Evolutionary conservation across 2,113 vertebrate genomes (phyloP), one percentile per base, ranked within the genome.

Genomic region (Carassius gibelio): DNA sequence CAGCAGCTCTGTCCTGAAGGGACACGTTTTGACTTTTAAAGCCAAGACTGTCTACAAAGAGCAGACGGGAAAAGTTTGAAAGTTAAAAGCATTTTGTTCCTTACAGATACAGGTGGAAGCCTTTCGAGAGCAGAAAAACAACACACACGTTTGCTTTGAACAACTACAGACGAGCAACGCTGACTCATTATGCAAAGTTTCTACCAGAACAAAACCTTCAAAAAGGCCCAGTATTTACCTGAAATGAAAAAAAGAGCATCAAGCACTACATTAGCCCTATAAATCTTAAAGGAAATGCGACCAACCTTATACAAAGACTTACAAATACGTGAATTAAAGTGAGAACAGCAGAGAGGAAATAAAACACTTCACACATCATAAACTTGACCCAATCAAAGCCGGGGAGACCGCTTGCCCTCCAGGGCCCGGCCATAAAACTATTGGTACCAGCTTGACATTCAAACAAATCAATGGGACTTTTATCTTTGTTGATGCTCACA

Each of bases 391-490:
- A 85, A 83, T 81, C 85, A 86, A 86, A 87, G 85, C 26, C 5
- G 45, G 30, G 69, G 38, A 69, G 38, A 19, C 11, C 45, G 11
- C 7, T 61, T 76, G 71, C 59, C 79, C 83, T 38, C 62, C 13
- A 80, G 30, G 52, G 26, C 38, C 42, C 72, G 15, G 38, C 66
- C 42, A 69, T 48, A 66, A 79, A 83, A 82, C 36, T 50, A 42
- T 79, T 76, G 77, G 17, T 59, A 76, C 66, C 61, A 23, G 83
- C 78, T 19, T 61, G 57, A 87, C 82, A 87, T 87, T 87, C 88
- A 77, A 92, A 87, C 87, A 92, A 90, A 91, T 90, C 82, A 88
- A 90, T 91, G 86, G 34, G 85, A 50, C 82, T 85, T 71, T 26
- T 91, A 90, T 88, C 89, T 87, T 87, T 91, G 82, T 89, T 85